Evolutionary conservation across 1,140 invertebrate genomes (phyloP), one percentile per base, ranked within the genome.

Genomic region (Drosophila prosaltans): DNA sequence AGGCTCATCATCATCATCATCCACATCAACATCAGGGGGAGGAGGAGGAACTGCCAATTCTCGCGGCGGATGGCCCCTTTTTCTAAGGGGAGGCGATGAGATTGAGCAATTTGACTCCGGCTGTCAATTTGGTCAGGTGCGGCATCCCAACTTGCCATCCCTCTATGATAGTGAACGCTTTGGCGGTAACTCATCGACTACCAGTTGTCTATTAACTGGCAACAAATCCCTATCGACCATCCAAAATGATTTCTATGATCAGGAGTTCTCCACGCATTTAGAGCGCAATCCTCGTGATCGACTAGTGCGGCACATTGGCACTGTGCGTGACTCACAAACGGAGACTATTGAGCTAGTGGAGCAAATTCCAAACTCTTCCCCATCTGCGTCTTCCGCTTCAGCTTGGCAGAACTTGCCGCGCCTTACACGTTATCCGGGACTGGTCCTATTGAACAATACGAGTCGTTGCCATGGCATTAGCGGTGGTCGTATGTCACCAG

Each of bases 211-310:
- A 11, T 94, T 95, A 64, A 93, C 94, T 45, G 92, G 58, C 2
- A 65, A 57, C 3, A 51, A 61, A 10, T 39, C 78, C 0, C 28
- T 90, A 11, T 83, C 94, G 16, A 95, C 96, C 2, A 97, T 96
- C n/a, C 96, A 97, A 83, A 94, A 97, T 91, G 97, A 97, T 3
- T 98, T 98, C 91, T 98, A 98, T 81, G 97, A 97, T 93, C 97
- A 98, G 94, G 97, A 98, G 93, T 98, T 98, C 92, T 95, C 96
- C 30, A 95, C 96, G 26, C 84, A 89, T 45, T 85, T 89, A 6
- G 81, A 84, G 58, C 79, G 85, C 6, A 84, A 91, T 78, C 69
- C 79, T 0, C 67, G 73, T 3, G 88, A 91, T 36, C 81, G 80
- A 7, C 59, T 89, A 30, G 45, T 75, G 10, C 69, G 89, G 2